Evolutionary conservation across 2,113 vertebrate genomes (phyloP), one percentile per base, ranked within the genome.

Genomic region (Rhinolophus ferrumequinum): DNA sequence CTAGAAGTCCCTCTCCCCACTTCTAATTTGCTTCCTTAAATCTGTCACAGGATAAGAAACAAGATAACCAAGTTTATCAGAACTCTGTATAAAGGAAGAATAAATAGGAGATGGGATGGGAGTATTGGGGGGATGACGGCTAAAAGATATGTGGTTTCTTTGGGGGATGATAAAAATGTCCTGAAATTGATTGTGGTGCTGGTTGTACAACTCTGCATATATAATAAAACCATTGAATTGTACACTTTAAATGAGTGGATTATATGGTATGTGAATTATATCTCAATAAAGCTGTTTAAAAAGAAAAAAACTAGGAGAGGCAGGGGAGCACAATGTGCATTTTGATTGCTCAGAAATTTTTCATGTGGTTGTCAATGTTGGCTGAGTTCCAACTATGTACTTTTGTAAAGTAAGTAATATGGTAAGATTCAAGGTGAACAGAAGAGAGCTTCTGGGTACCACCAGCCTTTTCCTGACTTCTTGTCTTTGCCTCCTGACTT

Each of bases 21-120:
- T 94, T 95, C 33, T 86, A 69, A 77, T 91, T 41, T 77, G 64
- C 38, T 62, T 85, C 72, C 89, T 60, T 88, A 90, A 44, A 58
- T 77, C 73, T 85, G 33, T 16, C 41, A 73, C 19, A 58, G 82
- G 28, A 44, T 35, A 54, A n/a, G 81, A 73, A 87, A 52, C 26
- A 79, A 86, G 72, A 60, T 6, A 26, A 47, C 15, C 76, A 93
- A n/a, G 38, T 7, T 94, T 84, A 60, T 58, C 38, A 66, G 76
- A 90, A 44, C 11, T 67, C 38, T 44, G 33, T 50, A 33, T 72
- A 64, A 82, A 87, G 52, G 7, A 79, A 84, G 54, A 76, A 84
- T 41, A 93, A 47, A 44, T 1, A 82, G n/a, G 62, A 90, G 24
- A 73, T 38, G 18, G 35, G 35, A 24, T n/a, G 24, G 50, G 41